These are phyloP conservation scores for Champsocephalus esox DNA, from an alignment of 2,797 vertebrate genomes.

Conservation along the genomic window DNA sequence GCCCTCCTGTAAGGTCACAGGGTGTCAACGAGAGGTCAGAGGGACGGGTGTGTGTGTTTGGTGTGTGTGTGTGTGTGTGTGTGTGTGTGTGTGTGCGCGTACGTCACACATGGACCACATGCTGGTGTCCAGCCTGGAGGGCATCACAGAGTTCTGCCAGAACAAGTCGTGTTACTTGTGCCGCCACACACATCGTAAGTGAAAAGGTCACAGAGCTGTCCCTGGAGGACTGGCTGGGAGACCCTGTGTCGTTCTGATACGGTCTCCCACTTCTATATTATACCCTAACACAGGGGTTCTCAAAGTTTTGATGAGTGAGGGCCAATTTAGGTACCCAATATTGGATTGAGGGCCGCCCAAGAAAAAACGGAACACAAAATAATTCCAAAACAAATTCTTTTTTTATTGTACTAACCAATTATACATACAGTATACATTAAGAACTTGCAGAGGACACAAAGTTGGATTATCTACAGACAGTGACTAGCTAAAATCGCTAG, in stretches of 20 bases:
- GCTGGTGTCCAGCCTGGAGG: constrained; percentile 67
- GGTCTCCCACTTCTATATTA: constrained; percentile 36
- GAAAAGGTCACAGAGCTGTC: constrained; percentile 72
- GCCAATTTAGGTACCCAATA: too few relatives aligned
- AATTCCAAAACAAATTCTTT: too few relatives aligned
- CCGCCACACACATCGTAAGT: constrained; percentile 61
- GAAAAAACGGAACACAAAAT: too few relatives aligned
- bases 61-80: neutral
- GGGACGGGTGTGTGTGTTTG: neutral
- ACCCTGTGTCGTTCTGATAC: constrained; percentile 55
- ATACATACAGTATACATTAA: too few relatives aligned
- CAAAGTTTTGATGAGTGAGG: too few relatives aligned
- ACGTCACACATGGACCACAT: constrained; percentile 55
- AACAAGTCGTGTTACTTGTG: constrained; percentile 71
- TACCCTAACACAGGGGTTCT: neutral
- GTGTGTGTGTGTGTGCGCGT: constrained; percentile 20
- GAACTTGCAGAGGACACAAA: too few relatives aligned
- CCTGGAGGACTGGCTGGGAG: constrained; percentile 63
- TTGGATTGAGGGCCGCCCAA: too few relatives aligned
- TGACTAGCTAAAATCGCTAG: too few relatives aligned
- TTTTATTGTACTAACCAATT: too few relatives aligned
- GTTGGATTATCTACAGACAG: too few relatives aligned
- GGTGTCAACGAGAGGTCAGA: constrained; percentile 60
- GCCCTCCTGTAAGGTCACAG: constrained; percentile 51
- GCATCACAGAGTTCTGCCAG: constrained; percentile 70